Percentiles rank a stretch among this genome's conserved stretches.
Evolutionary conservation across 2,113 vertebrate genomes (phyloP).

Genomic region (Morone chrysops): DNA sequence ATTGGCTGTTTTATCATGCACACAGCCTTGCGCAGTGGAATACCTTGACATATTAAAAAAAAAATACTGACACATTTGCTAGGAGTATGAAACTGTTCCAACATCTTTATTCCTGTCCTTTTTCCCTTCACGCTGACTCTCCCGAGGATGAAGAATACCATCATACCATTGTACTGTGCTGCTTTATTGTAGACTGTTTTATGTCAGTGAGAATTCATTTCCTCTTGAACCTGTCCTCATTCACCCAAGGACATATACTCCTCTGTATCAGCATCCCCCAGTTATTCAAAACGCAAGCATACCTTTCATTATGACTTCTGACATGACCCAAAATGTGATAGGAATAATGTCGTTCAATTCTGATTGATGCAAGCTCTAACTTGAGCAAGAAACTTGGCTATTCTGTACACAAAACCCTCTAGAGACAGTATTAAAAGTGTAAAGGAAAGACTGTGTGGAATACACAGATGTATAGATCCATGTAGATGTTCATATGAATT

Average conservation of each 20-base stretch:
- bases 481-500: slow-evolving; percentile 39
- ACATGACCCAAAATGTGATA: slow-evolving; percentile 89
- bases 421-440: slow-evolving; percentile 74
- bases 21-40: slow-evolving; percentile 40
- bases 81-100: slow-evolving; percentile 59
- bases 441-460: slow-evolving; percentile 54
- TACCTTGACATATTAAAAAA: slow-evolving; percentile 61
- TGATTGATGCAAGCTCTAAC: slow-evolving; percentile 85
- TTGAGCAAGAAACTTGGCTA: slow-evolving; percentile 82
- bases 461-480: slow-evolving; percentile 49
- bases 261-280: slow-evolving; percentile 78
- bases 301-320: slow-evolving; percentile 87
- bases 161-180: slow-evolving; percentile 67
- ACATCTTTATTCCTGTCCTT: slow-evolving; percentile 74
- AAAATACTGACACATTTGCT: slow-evolving; percentile 63
- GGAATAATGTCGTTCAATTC: slow-evolving; percentile 86
- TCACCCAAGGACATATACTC: slow-evolving; percentile 81
- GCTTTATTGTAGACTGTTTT: slow-evolving; percentile 78
- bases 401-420: slow-evolving; percentile 83
- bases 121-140: slow-evolving; percentile 72
- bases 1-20: slow-evolving; percentile 48
- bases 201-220: slow-evolving; percentile 75
- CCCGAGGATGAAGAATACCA: slow-evolving; percentile 74
- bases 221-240: slow-evolving; percentile 80
- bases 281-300: slow-evolving; percentile 87